Conservation (phyloP, 2,888 invertebrate species). For the Hypselothyrea guttata region DNA sequence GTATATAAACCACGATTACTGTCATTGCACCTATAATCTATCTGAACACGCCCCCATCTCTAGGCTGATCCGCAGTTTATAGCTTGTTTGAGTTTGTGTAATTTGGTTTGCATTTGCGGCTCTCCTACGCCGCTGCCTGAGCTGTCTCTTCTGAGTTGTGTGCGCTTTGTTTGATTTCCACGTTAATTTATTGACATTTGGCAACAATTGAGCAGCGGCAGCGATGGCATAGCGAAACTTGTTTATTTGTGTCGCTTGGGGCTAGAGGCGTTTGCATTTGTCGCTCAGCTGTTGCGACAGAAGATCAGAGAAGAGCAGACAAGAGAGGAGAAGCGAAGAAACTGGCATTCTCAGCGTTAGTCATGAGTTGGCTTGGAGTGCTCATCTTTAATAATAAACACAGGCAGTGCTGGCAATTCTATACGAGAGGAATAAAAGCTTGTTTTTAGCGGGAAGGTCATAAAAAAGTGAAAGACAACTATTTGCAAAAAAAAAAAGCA, state of each 20-base stretch:
- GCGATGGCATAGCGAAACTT: slow-evolving; percentile 38
- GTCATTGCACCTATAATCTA: background rate
- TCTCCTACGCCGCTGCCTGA: too few relatives aligned
- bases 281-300: slow-evolving; percentile 59
- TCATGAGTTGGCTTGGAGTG: slow-evolving; percentile 46
- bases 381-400: slow-evolving; percentile 64
- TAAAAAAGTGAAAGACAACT: too few relatives aligned
- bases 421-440: too few relatives aligned
- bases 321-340: too few relatives aligned
- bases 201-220: slow-evolving; percentile 57
- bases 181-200: slow-evolving; percentile 72
- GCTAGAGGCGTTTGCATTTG: slow-evolving; percentile 31
- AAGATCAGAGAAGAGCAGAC: background rate
- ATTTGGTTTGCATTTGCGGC: slow-evolving; percentile 28
- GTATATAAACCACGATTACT: too few relatives aligned
- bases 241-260: slow-evolving; percentile 32
- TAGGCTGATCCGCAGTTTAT: slow-evolving; percentile 14
- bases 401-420: too few relatives aligned
- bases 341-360: slow-evolving; percentile 53
- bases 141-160: slow-evolving; percentile 13
- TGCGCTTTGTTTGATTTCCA: slow-evolving; percentile 55
- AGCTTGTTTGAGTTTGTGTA: slow-evolving; percentile 18
- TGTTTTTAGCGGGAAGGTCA: too few relatives aligned
- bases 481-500: too few relatives aligned
- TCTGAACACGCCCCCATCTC: slow-evolving; percentile 16